These are phyloP conservation scores for Synanthedon vespiformis DNA, from an alignment of 2,888 invertebrate genomes.

Conservation along the genomic window DNA sequence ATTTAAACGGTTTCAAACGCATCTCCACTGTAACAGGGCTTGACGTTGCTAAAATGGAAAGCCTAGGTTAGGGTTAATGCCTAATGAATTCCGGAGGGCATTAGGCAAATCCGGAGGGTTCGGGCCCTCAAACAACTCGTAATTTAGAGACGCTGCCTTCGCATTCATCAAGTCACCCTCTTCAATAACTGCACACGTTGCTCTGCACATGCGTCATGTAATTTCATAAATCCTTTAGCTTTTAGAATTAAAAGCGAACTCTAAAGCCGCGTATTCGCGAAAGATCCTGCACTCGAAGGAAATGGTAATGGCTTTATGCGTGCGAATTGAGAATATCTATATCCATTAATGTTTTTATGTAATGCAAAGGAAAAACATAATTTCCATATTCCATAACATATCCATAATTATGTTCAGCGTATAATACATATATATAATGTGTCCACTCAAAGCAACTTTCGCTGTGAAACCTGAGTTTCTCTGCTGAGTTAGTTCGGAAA, in stretches of 20 bases:
- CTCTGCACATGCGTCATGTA: background rate
- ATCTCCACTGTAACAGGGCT: conserved; percentile 22
- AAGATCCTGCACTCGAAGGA: too few species aligned
- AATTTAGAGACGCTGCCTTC: conserved; percentile 21
- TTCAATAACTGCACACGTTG: conserved; percentile 12
- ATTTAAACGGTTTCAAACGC: conserved; percentile 26
- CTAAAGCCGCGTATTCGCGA: too few species aligned
- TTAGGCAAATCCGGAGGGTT: background rate
- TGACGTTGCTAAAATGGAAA: conserved; percentile 16
- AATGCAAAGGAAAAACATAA: conserved; percentile 38
- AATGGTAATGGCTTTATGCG: too few species aligned
- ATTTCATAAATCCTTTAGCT: background rate
- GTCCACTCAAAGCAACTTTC: conserved; percentile 40
- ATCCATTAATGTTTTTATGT: conserved; percentile 15
- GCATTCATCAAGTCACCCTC: conserved; percentile 24
- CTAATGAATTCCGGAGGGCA: conserved; percentile 30
- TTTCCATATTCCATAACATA: conserved; percentile 41
- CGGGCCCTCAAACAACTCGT: conserved; percentile 9
- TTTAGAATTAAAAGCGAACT: background rate
- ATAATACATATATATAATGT: conserved; percentile 4
- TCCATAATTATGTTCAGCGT: conserved; percentile 32
- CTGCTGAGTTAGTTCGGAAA: conserved; percentile 9
- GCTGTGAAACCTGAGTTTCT: conserved; percentile 31
- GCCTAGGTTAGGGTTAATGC: conserved; percentile 31
- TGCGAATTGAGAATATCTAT: too few species aligned